phyloP scores from a whole-genome alignment of 1,140 invertebrate genomes.

The Drosophila lacertosa region DNA sequence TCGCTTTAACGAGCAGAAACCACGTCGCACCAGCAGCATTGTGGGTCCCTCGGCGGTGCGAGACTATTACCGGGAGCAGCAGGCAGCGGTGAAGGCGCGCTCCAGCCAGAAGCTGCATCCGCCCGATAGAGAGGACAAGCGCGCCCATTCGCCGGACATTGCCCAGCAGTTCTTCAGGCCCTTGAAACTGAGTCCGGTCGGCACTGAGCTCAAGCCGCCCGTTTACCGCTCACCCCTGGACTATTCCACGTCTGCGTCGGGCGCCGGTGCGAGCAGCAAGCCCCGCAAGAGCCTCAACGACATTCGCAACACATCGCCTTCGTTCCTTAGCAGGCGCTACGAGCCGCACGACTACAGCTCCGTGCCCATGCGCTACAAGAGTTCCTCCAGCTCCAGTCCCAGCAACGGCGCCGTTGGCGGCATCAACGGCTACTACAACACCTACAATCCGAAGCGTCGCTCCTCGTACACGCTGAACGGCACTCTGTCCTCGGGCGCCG shows the following conservation, averaged over 20 bases:
- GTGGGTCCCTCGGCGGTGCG: slow-evolving; percentile 85
- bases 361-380: slow-evolving; percentile 73
- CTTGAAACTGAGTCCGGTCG: slow-evolving; percentile 75
- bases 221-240: slow-evolving; percentile 73
- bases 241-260: slow-evolving; percentile 44
- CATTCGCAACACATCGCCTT: slow-evolving; percentile 76
- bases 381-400: slow-evolving; percentile 75
- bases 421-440: slow-evolving; percentile 71
- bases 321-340: slow-evolving; percentile 69
- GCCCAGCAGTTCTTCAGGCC: slow-evolving; percentile 79
- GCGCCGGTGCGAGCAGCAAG: slow-evolving; percentile 56
- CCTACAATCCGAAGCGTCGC: slow-evolving; percentile 79
- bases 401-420: slow-evolving; percentile 55
- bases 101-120: slow-evolving; percentile 66
- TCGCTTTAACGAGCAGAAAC: slow-evolving; percentile 91
- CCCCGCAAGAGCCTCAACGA: slow-evolving; percentile 81
- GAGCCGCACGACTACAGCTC: slow-evolving; percentile 64
- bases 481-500: slow-evolving; percentile 46
- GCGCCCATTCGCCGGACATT: slow-evolving; percentile 74
- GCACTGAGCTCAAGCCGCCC: slow-evolving; percentile 78
- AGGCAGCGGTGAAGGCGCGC: slow-evolving; percentile 68
- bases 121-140: slow-evolving; percentile 37
- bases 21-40: slow-evolving; percentile 86
- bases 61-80: slow-evolving; percentile 81
- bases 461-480: slow-evolving; percentile 79